These are phyloP conservation scores for Brienomyrus brachyistius DNA, from an alignment of 2,113 vertebrate genomes.

Conservation along the genomic window DNA sequence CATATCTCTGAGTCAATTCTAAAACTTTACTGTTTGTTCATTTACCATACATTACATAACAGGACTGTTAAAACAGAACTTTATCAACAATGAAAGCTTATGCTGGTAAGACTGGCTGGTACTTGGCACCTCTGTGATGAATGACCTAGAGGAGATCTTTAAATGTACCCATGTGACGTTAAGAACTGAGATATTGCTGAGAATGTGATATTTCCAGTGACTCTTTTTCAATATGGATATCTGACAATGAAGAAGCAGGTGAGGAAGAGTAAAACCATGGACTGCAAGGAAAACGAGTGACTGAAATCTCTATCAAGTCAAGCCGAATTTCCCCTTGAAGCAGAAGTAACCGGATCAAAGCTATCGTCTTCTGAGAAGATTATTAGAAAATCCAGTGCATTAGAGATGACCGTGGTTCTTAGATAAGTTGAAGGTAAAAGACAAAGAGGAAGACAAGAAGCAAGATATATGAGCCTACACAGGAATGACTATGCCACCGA, in stretches of 20 bases:
- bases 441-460: background rate
- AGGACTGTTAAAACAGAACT: background rate
- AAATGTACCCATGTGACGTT: background rate
- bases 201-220: background rate
- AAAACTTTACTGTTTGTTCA: background rate
- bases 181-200: background rate
- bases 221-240: background rate
- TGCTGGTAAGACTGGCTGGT: background rate
- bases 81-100: background rate
- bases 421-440: background rate
- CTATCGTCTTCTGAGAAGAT: background rate
- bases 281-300: background rate
- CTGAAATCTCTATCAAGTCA: background rate
- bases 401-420: background rate
- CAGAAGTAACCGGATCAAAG: background rate
- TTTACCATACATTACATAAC: background rate
- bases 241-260: background rate
- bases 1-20: background rate
- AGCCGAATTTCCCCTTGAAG: background rate
- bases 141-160: background rate
- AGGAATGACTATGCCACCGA: background rate
- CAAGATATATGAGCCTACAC: background rate
- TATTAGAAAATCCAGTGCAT: background rate
- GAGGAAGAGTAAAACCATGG: background rate
- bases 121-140: background rate